Evolutionary conservation across 2,888 invertebrate genomes (phyloP).

Genomic region (Hylaea fasciaria): DNA sequence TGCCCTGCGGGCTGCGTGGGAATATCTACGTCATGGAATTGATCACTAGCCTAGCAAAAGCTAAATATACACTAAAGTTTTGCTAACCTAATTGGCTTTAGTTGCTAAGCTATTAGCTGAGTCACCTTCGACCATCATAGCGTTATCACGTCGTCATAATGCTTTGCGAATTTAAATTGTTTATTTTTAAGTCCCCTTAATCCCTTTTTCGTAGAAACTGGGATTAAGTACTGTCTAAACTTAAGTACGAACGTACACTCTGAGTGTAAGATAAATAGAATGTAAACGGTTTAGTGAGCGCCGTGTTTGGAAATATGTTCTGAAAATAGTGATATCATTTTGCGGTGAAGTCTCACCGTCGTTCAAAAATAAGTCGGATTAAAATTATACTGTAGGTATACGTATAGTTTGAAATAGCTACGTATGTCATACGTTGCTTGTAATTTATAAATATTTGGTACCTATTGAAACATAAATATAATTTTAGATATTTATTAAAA

Average conservation of each 20-base stretch:
- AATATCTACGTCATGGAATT: too few relatives aligned
- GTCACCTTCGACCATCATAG: not conserved
- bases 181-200: not conserved
- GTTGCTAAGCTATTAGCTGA: too few relatives aligned
- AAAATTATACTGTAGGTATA: too few relatives aligned
- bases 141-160: not conserved
- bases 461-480: too few relatives aligned
- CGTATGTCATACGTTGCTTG: too few relatives aligned
- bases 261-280: constrained; percentile 51
- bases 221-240: constrained; percentile 4
- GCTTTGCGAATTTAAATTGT: not conserved
- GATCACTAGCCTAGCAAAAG: too few relatives aligned
- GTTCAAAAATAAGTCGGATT: constrained; percentile 39
- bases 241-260: constrained; percentile 37
- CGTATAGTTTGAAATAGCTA: too few relatives aligned
- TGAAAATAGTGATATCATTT: constrained; percentile 44
- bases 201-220: not conserved
- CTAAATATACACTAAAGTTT: too few relatives aligned
- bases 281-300: constrained; percentile 54
- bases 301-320: constrained; percentile 46
- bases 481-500: too few relatives aligned
- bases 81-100: too few relatives aligned
- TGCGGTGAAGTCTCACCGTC: constrained; percentile 30
- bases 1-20: too few relatives aligned
- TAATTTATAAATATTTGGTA: too few relatives aligned